Percentiles rank a stretch among this genome's conserved stretches.
Evolutionary conservation across 37 sponge, comb jelly and placozoan genomes (phyloP).

Genomic region (Spongia lamella): DNA sequence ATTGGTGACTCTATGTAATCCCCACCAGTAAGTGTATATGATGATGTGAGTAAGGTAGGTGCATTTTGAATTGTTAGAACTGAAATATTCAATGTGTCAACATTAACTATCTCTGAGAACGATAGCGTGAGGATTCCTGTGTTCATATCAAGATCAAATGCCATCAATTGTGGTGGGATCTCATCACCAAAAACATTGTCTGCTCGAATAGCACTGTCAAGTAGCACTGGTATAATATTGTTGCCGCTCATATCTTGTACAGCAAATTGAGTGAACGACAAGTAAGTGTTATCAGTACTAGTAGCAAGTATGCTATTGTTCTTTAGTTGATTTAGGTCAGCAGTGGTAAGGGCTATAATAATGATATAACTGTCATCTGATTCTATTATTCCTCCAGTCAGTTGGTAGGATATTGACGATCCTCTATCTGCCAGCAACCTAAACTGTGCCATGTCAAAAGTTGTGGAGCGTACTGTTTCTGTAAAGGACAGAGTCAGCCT

Average conservation of each 20-base stretch:
- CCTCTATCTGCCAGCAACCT: slow-evolving; percentile 29
- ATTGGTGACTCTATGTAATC: slow-evolving; percentile 24
- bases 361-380: slow-evolving; percentile 19
- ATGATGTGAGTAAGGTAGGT: neutral
- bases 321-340: slow-evolving; percentile 83
- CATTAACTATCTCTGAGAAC: slow-evolving; percentile 77
- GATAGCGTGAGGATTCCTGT: slow-evolving; percentile 47
- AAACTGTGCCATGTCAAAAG: slow-evolving; percentile 58
- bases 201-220: slow-evolving; percentile 16
- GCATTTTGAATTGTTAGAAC: slow-evolving; percentile 46
- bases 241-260: slow-evolving; percentile 66
- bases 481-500: slow-evolving; percentile 67
- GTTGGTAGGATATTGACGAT: slow-evolving; percentile 9
- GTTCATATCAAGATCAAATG: slow-evolving; percentile 77
- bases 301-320: slow-evolving; percentile 44
- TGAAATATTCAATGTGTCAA: slow-evolving; percentile 34
- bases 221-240: slow-evolving; percentile 24
- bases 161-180: slow-evolving; percentile 41
- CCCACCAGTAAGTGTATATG: slow-evolving; percentile 72
- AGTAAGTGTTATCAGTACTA: slow-evolving; percentile 41
- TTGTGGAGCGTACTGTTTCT: slow-evolving; percentile 69
- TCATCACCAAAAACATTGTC: slow-evolving; percentile 47
- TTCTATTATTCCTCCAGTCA: slow-evolving; percentile 69
- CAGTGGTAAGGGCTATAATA: slow-evolving; percentile 49
- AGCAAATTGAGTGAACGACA: slow-evolving; percentile 45